These are phyloP conservation scores for Danio aesculapii DNA, from an alignment of 2,797 vertebrate species.

Conservation along the genomic window DNA sequence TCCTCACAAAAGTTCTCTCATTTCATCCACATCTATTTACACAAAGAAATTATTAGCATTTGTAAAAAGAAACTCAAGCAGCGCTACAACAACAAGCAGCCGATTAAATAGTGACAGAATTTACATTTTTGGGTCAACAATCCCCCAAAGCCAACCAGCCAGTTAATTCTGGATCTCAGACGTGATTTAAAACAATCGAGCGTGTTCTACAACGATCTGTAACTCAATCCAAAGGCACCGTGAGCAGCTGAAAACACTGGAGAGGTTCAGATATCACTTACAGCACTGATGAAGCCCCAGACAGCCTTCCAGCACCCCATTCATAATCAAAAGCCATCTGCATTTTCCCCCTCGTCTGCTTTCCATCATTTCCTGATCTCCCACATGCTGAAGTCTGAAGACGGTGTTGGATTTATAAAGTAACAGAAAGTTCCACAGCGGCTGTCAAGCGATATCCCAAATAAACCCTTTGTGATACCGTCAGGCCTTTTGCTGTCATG, in stretches of 20 bases:
- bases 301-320: conserved; percentile 21
- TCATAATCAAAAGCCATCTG: conserved; percentile 17
- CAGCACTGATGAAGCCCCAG: conserved; percentile 8
- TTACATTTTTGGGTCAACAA: not conserved
- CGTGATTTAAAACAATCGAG: conserved; percentile 11
- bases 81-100: not conserved
- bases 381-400: conserved; percentile 12
- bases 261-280: conserved; percentile 30
- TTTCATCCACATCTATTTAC: not conserved
- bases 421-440: conserved; percentile 6
- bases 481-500: not conserved
- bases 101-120: not conserved
- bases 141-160: not conserved
- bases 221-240: conserved; percentile 10
- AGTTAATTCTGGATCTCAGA: not conserved
- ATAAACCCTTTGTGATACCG: conserved; percentile 1
- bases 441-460: not conserved
- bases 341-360: conserved; percentile 10
- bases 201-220: not conserved
- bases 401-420: conserved; percentile 10
- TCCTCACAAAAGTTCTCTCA: not conserved
- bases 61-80: not conserved
- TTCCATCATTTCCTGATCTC: conserved; percentile 29
- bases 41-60: not conserved
- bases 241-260: conserved; percentile 24